phyloP scores from a whole-genome alignment of 64 coral and sea anemone genomes.

The Cladopsammia gracilis region DNA sequence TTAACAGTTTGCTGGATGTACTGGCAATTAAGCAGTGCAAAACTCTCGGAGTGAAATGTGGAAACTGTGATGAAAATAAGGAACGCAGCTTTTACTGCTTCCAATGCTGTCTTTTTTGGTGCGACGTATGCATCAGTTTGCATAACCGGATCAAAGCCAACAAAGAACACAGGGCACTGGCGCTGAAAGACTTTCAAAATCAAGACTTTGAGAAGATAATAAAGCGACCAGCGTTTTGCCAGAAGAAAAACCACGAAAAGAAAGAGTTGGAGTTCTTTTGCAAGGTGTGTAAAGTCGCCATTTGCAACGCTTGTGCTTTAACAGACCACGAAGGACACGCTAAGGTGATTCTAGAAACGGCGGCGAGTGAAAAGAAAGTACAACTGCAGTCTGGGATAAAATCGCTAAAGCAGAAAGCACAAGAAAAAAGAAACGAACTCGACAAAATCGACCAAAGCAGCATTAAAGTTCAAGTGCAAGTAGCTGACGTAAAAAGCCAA shows the following conservation, averaged over 20 bases:
- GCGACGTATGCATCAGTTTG: neutral
- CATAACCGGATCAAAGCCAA: neutral
- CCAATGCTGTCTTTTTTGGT: neutral
- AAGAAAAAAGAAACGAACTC: neutral
- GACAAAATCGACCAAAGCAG: neutral
- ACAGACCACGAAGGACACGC: neutral
- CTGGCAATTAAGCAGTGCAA: neutral
- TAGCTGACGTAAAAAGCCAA: too few species aligned
- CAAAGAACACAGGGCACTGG: neutral
- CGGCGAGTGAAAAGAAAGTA: neutral
- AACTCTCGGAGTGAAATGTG: neutral
- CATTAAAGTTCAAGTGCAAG: neutral
- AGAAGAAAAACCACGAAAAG: neutral
- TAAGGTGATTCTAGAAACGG: neutral
- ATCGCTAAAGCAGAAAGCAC: neutral
- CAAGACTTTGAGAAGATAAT: constrained; percentile 15
- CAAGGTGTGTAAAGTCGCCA: neutral
- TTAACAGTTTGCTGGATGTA: too few species aligned
- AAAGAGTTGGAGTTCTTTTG: neutral
- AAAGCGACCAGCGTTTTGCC: neutral
- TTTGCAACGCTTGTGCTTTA: constrained; percentile 3
- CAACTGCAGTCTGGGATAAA: neutral
- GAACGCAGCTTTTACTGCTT: neutral
- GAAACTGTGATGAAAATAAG: constrained; percentile 4
- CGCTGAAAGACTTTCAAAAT: constrained; percentile 13